Conservation (phyloP, 2,113 vertebrate species). For the Pteropus alecto region DNA sequence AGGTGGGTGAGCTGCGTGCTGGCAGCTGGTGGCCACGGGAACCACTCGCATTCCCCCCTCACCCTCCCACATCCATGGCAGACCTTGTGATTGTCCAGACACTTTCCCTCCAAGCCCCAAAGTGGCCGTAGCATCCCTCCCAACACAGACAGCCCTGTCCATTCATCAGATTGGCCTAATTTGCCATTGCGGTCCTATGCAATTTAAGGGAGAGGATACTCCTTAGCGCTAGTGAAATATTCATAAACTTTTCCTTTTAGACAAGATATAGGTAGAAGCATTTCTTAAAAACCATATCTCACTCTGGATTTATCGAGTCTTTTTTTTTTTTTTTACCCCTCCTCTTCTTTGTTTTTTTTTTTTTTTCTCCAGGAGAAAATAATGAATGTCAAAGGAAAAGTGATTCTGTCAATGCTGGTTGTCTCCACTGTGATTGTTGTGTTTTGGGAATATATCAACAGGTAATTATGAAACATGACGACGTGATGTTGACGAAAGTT, state of each 20-base stretch:
- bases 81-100: neutral
- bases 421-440: conserved; percentile 54
- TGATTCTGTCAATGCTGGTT: conserved; percentile 62
- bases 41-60: neutral
- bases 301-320: neutral
- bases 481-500: neutral
- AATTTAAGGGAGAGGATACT: neutral
- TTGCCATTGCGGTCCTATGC: neutral
- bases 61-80: neutral
- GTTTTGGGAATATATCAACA: conserved; percentile 72
- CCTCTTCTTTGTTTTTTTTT: neutral
- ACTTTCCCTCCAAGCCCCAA: neutral
- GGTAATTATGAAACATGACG: conserved; percentile 67
- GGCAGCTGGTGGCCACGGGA: neutral
- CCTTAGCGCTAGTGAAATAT: neutral
- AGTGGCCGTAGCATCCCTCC: neutral
- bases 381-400: conserved; percentile 71
- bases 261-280: neutral
- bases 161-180: neutral
- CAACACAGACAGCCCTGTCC: neutral
- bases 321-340: neutral
- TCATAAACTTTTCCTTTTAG: neutral
- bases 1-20: neutral
- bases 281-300: neutral
- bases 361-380: conserved; percentile 61